Percentiles rank a stretch among this genome's conserved stretches.
phyloP scores from a whole-genome alignment of 1,140 invertebrate genomes.

The Formica exsecta region DNA sequence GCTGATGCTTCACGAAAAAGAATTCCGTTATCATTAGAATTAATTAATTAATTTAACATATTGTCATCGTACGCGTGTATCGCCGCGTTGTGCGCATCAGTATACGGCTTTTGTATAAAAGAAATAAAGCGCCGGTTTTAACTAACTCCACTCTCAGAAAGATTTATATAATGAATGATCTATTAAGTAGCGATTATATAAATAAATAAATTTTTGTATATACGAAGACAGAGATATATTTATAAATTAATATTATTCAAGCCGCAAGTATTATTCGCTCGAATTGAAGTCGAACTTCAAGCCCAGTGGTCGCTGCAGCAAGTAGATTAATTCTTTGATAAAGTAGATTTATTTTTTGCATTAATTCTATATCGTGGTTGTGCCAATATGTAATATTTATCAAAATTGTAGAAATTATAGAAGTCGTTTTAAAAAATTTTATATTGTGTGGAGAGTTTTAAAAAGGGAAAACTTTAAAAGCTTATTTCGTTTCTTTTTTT shows the following conservation, averaged over 20 bases:
- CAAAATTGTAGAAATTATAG: constrained; percentile 2
- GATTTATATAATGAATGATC: constrained; percentile 26
- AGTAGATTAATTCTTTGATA: not conserved
- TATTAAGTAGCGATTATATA: not conserved
- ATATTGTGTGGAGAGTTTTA: not conserved
- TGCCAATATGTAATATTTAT: not conserved
- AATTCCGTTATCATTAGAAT: constrained; percentile 49
- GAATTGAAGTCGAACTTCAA: not conserved
- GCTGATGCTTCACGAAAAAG: constrained; percentile 52
- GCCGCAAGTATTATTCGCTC: not conserved
- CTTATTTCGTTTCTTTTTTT: not conserved
- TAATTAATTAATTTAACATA: constrained; percentile 49
- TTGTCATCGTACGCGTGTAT: not conserved
- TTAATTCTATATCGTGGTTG: too few relatives aligned
- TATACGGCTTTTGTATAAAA: constrained; percentile 51
- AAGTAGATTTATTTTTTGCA: too few relatives aligned
- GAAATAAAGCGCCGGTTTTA: constrained; percentile 44
- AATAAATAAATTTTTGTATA: constrained; percentile 33
- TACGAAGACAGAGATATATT: constrained; percentile 15
- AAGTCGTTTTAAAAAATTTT: not conserved
- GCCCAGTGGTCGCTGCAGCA: not conserved
- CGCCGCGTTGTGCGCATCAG: constrained; percentile 18
- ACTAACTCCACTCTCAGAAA: not conserved
- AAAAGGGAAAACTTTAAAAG: not conserved
- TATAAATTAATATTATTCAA: constrained; percentile 21